Evolutionary conservation across 1,140 invertebrate species (phyloP).

Genomic region (Pteromalus puparum): DNA sequence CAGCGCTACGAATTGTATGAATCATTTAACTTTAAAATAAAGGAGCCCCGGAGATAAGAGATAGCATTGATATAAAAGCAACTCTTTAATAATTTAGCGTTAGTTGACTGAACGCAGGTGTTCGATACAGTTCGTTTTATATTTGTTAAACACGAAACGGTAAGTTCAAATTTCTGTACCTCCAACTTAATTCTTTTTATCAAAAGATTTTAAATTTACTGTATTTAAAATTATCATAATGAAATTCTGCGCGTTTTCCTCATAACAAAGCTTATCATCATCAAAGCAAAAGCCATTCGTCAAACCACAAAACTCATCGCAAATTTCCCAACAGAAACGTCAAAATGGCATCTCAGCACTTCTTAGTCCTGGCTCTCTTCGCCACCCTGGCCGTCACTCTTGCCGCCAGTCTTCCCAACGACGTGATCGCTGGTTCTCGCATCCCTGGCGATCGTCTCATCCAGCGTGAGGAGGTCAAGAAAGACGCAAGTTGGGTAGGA

Average conservation of each 20-base stretch:
- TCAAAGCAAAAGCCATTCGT: too few relatives aligned
- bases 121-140: background rate
- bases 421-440: constrained; percentile 59
- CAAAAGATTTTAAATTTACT: too few relatives aligned
- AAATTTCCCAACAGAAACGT: background rate
- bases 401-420: constrained; percentile 51
- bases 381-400: background rate
- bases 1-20: background rate
- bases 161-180: background rate
- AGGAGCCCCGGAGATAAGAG: background rate
- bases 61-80: background rate
- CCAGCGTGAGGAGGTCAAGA: constrained; percentile 50
- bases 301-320: too few relatives aligned
- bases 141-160: background rate
- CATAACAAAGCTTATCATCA: too few relatives aligned
- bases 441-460: constrained; percentile 59
- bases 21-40: background rate
- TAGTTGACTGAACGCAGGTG: background rate
- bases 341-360: background rate
- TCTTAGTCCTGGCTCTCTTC: background rate
- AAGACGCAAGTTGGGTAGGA: constrained; percentile 61
- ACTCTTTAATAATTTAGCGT: background rate
- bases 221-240: too few relatives aligned
- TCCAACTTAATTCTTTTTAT: too few relatives aligned
- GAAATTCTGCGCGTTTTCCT: too few relatives aligned